Evolutionary conservation across 2,113 vertebrate species (phyloP), one percentile per base, ranked within the genome.

Genomic region (Hassar affinis): DNA sequence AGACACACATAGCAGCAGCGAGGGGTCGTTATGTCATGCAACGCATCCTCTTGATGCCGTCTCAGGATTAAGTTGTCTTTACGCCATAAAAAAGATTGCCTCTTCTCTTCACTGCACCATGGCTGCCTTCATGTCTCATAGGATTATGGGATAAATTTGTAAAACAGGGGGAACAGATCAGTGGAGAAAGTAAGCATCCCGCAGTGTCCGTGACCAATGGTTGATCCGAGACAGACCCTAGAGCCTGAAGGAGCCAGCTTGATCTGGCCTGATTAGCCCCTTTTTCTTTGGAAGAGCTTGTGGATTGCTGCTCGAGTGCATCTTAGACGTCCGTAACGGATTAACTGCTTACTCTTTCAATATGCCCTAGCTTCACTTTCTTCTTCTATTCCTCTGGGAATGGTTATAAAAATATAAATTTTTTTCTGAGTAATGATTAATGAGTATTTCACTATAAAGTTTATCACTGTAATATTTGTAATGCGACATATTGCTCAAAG

Each of bases 201-300:
- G 90, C 89, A 89, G 93, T 89, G 90, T 87, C 90, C 84, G 69
- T 89, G 93, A 87, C 91, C 85, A 89, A 94, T 89, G 56, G 79
- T 86, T 90, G 30, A 85, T 87, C 90, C 81, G 85, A 80, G 87
- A 84, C 85, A 87, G 90, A 87, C 87, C 84, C 89, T 45, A 88
- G 78, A 91, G 92, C 82, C 88, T 87, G 42, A 88, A 89, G 91
- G 91, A 93, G 90, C 91, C 90, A 80, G 88, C 79, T 85, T 84
- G 93, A 94, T 93, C 94, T 91, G 90, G 80, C 92, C 90, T 93
- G 91, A 96, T 95, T 91, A 91, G 87, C 85, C 90, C 35, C 49
- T 85, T 90, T 79, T 94, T 93, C 90, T 92, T 84, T 90, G 81
- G 59, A 87, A 82, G 90, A 90, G 71, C 91, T 91, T 90, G 91